phyloP scores from a whole-genome alignment of 2,113 vertebrate species.

The Pteronura brasiliensis region DNA sequence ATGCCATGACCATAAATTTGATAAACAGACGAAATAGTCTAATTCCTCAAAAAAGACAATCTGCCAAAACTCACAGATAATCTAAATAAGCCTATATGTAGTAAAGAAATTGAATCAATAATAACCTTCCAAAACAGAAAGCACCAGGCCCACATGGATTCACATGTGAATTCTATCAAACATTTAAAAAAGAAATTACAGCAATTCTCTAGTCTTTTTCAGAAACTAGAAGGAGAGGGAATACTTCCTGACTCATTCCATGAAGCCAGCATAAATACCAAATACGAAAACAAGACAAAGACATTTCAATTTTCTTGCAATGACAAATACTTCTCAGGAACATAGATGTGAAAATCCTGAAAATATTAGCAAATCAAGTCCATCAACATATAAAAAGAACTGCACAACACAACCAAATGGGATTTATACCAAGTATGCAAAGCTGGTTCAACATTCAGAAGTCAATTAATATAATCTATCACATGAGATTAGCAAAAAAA shows the following conservation, averaged over 20 bases:
- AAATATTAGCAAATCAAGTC: neutral
- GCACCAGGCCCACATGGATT: neutral
- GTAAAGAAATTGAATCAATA: neutral
- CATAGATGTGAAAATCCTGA: neutral
- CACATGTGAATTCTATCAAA: neutral
- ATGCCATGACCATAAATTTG: neutral
- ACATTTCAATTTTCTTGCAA: neutral
- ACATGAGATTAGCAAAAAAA: neutral
- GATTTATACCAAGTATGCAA: neutral
- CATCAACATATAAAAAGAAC: neutral
- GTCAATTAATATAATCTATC: neutral
- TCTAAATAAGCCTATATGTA: neutral
- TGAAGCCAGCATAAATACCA: neutral
- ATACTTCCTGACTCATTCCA: neutral
- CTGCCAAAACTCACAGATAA: neutral
- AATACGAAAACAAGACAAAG: neutral
- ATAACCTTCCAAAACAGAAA: conserved; percentile 1
- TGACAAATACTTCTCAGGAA: neutral
- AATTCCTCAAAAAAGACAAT: neutral
- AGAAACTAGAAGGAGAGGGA: neutral
- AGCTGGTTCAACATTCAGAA: neutral
- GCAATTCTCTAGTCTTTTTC: neutral
- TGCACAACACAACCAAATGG: neutral
- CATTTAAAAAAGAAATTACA: neutral
- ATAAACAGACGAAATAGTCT: neutral